Base-by-base conservation (phyloP, 37 sponge, comb jelly and placozoan genomes). In the Haliclona indistincta region DNA sequence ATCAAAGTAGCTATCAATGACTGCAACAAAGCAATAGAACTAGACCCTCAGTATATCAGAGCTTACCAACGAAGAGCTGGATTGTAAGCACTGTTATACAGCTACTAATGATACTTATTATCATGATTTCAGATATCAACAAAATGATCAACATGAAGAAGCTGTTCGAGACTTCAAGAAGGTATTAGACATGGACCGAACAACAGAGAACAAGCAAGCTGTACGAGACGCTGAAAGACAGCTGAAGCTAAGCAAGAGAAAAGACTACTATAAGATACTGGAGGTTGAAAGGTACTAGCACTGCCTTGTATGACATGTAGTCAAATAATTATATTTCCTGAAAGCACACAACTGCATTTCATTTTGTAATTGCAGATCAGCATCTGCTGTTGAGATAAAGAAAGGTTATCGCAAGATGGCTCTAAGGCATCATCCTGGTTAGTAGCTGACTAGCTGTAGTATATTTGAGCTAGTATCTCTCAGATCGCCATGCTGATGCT, bases 231-330 rank as follows among this genome's bases (percentile, higher is more conserved):
- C 91, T 1, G 89, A 94, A 36, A 62, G 47, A 54, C 69, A 64
- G 38, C 83, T 89, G 56, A 95, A 99, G 54, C 69, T 95, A 47
- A 79, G 86, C 68, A 84, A 99, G 70, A 70, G 99, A n/a, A 99
- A 99, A 51, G 94, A 99, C 73, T 99, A 93, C 64, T 99, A 99
- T 81, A 99, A 95, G 67, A 85, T 99, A 33, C 85, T 99, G 2
- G 92, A 80, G 3, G 76, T 95, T 25, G 70, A 55, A 11, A 77
- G 56, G 45, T 54, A 54, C 54, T n/a, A n/a, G n/a, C n/a, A n/a
- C n/a, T n/a, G n/a, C n/a, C n/a, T n/a, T n/a, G n/a, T n/a, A n/a
- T n/a, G n/a, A n/a, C n/a, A n/a, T n/a, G n/a, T n/a, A n/a, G n/a
- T n/a, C n/a, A n/a, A n/a, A n/a, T n/a, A n/a, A n/a, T n/a, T n/a